Evolutionary conservation across 2,888 invertebrate genomes (phyloP), one percentile per base, ranked within the genome.

Genomic region (Pristionchus fissidentatus): DNA sequence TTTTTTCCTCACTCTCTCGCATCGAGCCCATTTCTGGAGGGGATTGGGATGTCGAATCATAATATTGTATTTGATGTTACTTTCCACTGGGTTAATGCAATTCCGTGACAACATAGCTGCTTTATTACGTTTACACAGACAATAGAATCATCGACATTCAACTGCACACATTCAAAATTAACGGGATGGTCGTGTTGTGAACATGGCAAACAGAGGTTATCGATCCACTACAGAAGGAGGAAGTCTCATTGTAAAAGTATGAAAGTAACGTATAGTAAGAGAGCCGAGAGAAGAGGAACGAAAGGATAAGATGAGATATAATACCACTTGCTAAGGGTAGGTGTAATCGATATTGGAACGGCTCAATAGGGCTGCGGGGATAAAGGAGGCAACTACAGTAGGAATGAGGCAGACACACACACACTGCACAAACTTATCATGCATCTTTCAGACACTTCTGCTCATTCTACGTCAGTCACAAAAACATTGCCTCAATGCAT

Each of bases 401-500:
- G 62, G 15, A 62, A n/a, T 22, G 46, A 46, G 13, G 26, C 19
- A 13, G 19, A 10, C 10, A 49, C 10, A 49, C 19, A 49, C 10
- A 10, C 10, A 49, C 10, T 49, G 19, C 10, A 49, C 19, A 49
- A 49, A 49, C n/a, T n/a, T n/a, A n/a, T n/a, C n/a, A n/a, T n/a
- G n/a, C n/a, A n/a, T n/a, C n/a, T n/a, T n/a, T n/a, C n/a, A n/a
- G n/a, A n/a, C n/a, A n/a, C n/a, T n/a, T n/a, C n/a, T n/a, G n/a
- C n/a, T n/a, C n/a, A n/a, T n/a, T n/a, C n/a, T n/a, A n/a, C n/a
- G n/a, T n/a, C n/a, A n/a, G n/a, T n/a, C n/a, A n/a, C n/a, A n/a
- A n/a, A n/a, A n/a, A n/a, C n/a, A 70, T 70, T 70, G 70, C 70
- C 41, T 70, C 70, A 41, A 70, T 41, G 70, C 41, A 70, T 35